phyloP scores from a whole-genome alignment of 2,113 vertebrate species.

The Neolamprologus brichardi region DNA sequence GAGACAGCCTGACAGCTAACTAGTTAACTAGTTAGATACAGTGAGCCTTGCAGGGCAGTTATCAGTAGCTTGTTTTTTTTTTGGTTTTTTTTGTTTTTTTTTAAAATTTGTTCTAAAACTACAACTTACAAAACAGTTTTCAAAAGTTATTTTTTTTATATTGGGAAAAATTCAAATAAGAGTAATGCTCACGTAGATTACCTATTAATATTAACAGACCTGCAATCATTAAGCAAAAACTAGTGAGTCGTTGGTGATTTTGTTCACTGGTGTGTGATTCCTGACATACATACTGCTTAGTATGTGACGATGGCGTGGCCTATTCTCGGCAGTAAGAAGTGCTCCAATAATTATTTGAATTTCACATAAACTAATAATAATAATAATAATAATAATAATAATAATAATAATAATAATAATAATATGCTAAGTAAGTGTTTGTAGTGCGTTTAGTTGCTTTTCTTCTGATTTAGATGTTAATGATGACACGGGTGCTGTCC shows the following conservation, averaged over 20 bases:
- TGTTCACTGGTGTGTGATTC: not conserved
- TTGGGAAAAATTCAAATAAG: not conserved
- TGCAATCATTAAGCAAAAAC: not conserved
- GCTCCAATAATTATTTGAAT: not conserved
- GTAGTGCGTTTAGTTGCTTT: not conserved
- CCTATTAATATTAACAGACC: not conserved
- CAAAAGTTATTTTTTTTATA: not conserved
- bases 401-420: not conserved
- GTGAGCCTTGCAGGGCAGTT: not conserved
- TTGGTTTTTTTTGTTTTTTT: accelerated
- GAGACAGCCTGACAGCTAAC: not conserved
- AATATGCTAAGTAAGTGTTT: not conserved
- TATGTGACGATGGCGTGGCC: not conserved
- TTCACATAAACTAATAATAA: not conserved
- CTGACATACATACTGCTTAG: not conserved
- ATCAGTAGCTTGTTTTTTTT: not conserved
- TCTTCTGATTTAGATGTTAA: not conserved
- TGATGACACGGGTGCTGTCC: conserved; percentile 50
- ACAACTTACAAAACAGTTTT: not conserved
- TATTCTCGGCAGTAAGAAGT: not conserved
- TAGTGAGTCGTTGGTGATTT: not conserved
- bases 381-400: not conserved
- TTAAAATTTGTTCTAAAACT: not conserved
- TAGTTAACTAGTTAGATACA: not conserved
- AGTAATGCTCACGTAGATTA: not conserved